phyloP scores from a whole-genome alignment of 35 echinoderm and acorn worm genomes.

The Ptychodera flava region DNA sequence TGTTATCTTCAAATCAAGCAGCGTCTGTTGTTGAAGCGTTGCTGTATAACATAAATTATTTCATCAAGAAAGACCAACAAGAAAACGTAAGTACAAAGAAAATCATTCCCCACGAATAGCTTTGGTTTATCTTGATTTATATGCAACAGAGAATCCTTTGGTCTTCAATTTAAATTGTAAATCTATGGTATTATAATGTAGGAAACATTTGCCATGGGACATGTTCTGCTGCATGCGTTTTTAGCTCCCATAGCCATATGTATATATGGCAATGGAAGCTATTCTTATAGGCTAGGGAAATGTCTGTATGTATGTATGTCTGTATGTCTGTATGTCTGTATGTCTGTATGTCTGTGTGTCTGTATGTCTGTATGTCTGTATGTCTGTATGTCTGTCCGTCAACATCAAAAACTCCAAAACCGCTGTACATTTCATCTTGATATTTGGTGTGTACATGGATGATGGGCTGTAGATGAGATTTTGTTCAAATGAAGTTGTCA shows the following conservation, averaged over 20 bases:
- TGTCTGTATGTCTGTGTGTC: no score
- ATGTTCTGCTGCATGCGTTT: background rate
- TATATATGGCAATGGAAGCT: no score
- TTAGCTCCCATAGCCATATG: no score
- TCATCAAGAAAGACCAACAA: conserved; percentile 6
- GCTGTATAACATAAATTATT: background rate
- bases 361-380: no score
- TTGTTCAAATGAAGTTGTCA: no score
- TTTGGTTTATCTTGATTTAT: background rate
- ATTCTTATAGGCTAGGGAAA: no score
- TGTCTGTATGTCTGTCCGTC: no score
- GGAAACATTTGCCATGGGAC: background rate
- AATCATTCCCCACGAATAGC: background rate
- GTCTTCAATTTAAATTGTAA: background rate
- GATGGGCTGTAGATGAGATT: no score
- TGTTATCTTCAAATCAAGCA: background rate
- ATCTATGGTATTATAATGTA: background rate
- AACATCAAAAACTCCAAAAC: no score
- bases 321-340: background rate
- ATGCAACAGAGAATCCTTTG: background rate
- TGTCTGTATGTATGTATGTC: no score
- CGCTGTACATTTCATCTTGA: no score
- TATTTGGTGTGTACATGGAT: no score
- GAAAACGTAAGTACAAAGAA: background rate
- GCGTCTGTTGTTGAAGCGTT: background rate